Percentiles rank a stretch among this genome's conserved stretches.
phyloP scores from a whole-genome alignment of 2,797 vertebrate genomes.

The Gadopsis marmoratus region DNA sequence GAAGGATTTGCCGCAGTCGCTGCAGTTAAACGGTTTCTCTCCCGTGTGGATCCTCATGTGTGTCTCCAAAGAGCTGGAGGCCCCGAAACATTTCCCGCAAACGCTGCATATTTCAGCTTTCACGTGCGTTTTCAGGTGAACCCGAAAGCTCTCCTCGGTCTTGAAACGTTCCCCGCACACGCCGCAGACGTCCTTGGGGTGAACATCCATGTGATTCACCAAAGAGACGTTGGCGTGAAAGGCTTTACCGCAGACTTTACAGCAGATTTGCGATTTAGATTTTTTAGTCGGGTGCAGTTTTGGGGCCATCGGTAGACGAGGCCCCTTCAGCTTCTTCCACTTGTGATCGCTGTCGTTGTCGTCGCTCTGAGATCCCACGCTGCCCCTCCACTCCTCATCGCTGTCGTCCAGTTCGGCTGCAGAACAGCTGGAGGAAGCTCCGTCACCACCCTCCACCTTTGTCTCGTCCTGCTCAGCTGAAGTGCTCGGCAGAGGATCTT shows the following conservation, averaged over 20 bases:
- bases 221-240: conserved; percentile 54
- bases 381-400: conserved; percentile 51
- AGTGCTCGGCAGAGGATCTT: conserved; percentile 45
- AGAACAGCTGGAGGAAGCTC: background rate
- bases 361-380: conserved; percentile 10
- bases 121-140: conserved; percentile 60
- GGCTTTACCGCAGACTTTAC: conserved; percentile 61
- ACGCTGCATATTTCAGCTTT: conserved; percentile 53
- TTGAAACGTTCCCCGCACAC: conserved; percentile 48
- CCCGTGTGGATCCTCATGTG: conserved; percentile 78
- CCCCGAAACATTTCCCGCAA: conserved; percentile 72
- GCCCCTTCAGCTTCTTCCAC: conserved; percentile 20
- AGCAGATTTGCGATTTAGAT: conserved; percentile 40
- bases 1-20: conserved; percentile 71
- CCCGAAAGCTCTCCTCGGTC: conserved; percentile 31
- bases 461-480: conserved; percentile 20
- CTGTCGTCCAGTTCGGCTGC: conserved; percentile 19
- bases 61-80: conserved; percentile 61
- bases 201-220: conserved; percentile 67
- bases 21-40: conserved; percentile 73
- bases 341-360: background rate
- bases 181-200: conserved; percentile 59
- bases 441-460: background rate
- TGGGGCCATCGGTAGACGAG: background rate
- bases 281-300: conserved; percentile 32